phyloP scores from a whole-genome alignment of 1,140 invertebrate genomes.

The Anoplophora glabripennis region DNA sequence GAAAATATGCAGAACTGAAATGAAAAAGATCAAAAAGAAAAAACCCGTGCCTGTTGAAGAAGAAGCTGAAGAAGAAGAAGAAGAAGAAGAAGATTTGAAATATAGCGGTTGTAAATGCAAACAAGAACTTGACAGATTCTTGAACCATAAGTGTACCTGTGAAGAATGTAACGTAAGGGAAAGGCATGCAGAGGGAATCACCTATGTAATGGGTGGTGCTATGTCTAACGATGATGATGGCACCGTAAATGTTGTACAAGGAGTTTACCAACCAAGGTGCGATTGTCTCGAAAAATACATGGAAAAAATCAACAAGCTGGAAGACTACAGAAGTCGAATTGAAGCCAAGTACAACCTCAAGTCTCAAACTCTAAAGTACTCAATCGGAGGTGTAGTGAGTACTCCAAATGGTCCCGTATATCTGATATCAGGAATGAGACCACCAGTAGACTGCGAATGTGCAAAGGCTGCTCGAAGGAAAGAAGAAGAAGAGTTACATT shows the following conservation, averaged over 20 bases:
- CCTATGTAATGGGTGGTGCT: conserved; percentile 4
- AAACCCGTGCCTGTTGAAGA: not conserved
- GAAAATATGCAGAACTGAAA: no score
- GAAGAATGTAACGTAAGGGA: conserved; percentile 17
- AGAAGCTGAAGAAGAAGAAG: not conserved
- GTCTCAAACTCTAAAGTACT: conserved; percentile 16
- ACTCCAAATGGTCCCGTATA: conserved; percentile 26
- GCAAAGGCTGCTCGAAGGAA: conserved; percentile 13
- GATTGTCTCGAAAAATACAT: conserved; percentile 22
- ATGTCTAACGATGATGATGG: conserved; percentile 4
- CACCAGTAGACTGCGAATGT: conserved; percentile 25
- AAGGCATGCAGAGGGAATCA: not conserved
- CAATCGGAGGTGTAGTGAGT: conserved; percentile 17
- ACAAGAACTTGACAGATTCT: conserved; percentile 21
- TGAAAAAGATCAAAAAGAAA: no score
- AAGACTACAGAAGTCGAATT: conserved; percentile 25
- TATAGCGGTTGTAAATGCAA: conserved; percentile 19
- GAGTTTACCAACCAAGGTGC: conserved; percentile 20
- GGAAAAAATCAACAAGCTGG: conserved; percentile 20
- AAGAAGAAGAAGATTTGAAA: conserved; percentile 8
- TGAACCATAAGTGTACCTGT: conserved; percentile 24
- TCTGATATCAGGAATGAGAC: conserved; percentile 22
- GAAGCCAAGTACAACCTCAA: conserved; percentile 18
- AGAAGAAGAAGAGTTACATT: conserved; percentile 23
- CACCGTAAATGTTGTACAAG: conserved; percentile 18